Conservation (phyloP, 2,113 vertebrate genomes). For the Cyprinodon tularosa region DNA sequence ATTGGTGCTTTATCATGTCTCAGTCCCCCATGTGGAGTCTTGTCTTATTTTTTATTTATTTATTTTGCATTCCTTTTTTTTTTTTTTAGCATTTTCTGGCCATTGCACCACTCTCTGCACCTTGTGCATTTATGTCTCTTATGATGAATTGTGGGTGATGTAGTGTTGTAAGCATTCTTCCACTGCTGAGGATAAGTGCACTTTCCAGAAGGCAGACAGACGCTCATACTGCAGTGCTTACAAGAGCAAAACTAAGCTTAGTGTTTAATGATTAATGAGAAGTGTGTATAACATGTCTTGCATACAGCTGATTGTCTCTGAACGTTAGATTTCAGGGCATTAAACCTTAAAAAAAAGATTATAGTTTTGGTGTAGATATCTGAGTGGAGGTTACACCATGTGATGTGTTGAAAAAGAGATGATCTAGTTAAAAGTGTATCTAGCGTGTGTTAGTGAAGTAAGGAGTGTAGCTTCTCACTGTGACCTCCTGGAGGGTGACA, state of each 20-base stretch:
- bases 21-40: constrained; percentile 41
- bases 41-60: constrained; percentile 22
- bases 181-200: constrained; percentile 62
- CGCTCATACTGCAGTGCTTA: constrained; percentile 47
- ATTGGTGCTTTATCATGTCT: constrained; percentile 67
- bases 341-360: constrained; percentile 26
- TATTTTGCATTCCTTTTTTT: constrained; percentile 48
- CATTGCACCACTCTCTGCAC: constrained; percentile 70
- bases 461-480: constrained; percentile 48
- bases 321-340: constrained; percentile 36
- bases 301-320: constrained; percentile 50
- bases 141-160: constrained; percentile 76
- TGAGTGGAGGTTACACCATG: background rate
- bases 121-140: constrained; percentile 63
- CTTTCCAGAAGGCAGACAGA: constrained; percentile 57
- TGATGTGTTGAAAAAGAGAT: constrained; percentile 29
- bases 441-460: constrained; percentile 39
- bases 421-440: constrained; percentile 35
- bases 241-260: constrained; percentile 48
- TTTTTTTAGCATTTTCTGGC: constrained; percentile 69
- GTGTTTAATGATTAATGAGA: constrained; percentile 61
- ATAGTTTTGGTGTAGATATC: constrained; percentile 14
- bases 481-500: constrained; percentile 74
- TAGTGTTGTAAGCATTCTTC: constrained; percentile 72
- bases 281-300: constrained; percentile 38